These are phyloP conservation scores for Heterotilapia buettikoferi DNA, from an alignment of 2,113 vertebrate genomes.

Conservation along the genomic window DNA sequence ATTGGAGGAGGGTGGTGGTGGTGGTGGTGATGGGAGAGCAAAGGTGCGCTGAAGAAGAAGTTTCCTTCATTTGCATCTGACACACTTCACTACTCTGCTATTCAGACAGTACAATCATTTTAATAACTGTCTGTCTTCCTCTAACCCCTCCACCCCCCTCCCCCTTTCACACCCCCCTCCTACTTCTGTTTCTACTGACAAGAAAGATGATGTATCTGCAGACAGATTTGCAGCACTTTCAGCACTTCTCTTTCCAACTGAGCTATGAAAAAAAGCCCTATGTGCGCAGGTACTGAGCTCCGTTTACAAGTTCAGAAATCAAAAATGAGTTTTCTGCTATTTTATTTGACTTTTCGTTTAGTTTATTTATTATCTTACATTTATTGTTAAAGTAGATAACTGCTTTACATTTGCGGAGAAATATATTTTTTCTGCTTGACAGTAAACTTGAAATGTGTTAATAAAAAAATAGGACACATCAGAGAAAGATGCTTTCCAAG, in stretches of 20 bases:
- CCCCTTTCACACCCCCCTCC: background rate
- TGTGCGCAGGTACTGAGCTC: slow-evolving; percentile 5
- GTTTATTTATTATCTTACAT: background rate
- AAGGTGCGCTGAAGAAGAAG: slow-evolving; percentile 56
- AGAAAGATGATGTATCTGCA: slow-evolving; percentile 46
- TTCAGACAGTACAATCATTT: slow-evolving; percentile 65
- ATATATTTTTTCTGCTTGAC: background rate
- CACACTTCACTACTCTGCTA: slow-evolving; percentile 71
- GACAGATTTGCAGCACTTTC: slow-evolving; percentile 37
- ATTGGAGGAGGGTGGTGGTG: slow-evolving; percentile 33
- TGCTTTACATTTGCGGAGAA: background rate
- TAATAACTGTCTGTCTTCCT: slow-evolving; percentile 62
- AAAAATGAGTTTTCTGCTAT: background rate
- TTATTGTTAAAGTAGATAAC: background rate
- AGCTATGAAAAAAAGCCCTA: slow-evolving; percentile 17
- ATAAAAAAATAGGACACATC: background rate
- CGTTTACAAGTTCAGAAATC: background rate
- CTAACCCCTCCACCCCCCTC: background rate
- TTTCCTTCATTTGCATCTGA: slow-evolving; percentile 72
- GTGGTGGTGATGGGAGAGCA: slow-evolving; percentile 38
- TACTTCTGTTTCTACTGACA: slow-evolving; percentile 47
- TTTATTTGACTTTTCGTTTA: background rate
- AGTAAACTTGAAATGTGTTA: background rate
- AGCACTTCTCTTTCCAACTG: slow-evolving; percentile 33
- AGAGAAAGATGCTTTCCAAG: background rate